Evolutionary conservation across 53 echinoderm and acorn worm species (phyloP).

Genomic region (Pentamera pediparva): DNA sequence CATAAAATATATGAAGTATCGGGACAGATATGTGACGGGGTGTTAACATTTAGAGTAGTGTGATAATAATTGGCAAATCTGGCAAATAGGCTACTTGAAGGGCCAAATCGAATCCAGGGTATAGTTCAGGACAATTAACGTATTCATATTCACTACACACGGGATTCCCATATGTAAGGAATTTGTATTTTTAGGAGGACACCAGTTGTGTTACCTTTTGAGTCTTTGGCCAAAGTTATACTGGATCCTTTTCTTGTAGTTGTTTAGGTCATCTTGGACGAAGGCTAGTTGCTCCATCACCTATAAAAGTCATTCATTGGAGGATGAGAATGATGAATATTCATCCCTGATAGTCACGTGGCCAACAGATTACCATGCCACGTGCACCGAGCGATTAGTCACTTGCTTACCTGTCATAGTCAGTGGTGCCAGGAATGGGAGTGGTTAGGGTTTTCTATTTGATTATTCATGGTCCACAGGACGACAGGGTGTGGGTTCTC

Average conservation of each 20-base stretch:
- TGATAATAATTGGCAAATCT: too few relatives aligned
- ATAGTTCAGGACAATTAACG: too few relatives aligned
- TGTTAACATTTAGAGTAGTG: too few relatives aligned
- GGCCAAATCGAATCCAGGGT: too few relatives aligned
- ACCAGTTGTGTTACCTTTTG: conserved; percentile 93
- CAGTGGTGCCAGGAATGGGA: conserved; percentile 14
- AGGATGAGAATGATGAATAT: neutral
- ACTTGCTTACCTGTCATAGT: conserved; percentile 27
- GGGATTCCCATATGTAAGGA: too few relatives aligned
- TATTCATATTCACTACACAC: too few relatives aligned
- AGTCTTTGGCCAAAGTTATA: conserved; percentile 62
- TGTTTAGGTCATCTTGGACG: conserved; percentile 84
- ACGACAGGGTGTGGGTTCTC: too few relatives aligned
- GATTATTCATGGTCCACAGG: too few relatives aligned
- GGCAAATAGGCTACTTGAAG: too few relatives aligned
- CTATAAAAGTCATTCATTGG: conserved; percentile 40
- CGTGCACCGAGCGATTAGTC: conserved; percentile 10
- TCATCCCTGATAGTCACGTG: neutral
- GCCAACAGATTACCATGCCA: neutral
- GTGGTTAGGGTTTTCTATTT: conserved; percentile 26
- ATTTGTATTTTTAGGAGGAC: too few relatives aligned
- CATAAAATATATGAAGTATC: too few relatives aligned
- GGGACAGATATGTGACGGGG: too few relatives aligned
- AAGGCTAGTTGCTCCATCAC: conserved; percentile 78
- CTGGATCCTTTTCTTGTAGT: conserved; percentile 69